Percentiles rank a stretch among this genome's conserved stretches.
Conservation (phyloP, 2,797 vertebrate genomes). For the Enteromius unitaeniatus region DNA sequence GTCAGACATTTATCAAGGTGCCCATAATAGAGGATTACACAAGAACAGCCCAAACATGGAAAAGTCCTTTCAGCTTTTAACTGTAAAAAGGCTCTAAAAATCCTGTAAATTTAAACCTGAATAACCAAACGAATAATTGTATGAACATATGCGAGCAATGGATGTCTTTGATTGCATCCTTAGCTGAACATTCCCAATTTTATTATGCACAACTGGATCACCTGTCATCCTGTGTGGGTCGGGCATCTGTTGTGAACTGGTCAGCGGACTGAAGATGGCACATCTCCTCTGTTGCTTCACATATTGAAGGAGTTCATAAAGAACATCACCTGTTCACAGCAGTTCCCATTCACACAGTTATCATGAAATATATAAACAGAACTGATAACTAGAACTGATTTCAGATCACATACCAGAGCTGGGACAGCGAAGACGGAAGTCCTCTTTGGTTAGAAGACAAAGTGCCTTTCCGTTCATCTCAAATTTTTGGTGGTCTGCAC, state of each 20-base stretch:
- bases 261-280: slow-evolving; percentile 68
- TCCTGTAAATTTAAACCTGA: neutral
- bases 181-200: neutral
- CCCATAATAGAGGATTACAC: neutral
- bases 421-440: slow-evolving; percentile 88
- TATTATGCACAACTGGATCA: slow-evolving; percentile 1
- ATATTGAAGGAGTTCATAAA: slow-evolving; percentile 90
- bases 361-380: neutral
- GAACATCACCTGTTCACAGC: slow-evolving; percentile 84
- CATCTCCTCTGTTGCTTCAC: slow-evolving; percentile 86
- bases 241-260: slow-evolving; percentile 38
- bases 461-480: slow-evolving; percentile 91
- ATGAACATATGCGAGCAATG: neutral
- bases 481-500: slow-evolving; percentile 78
- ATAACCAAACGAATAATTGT: neutral
- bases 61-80: neutral
- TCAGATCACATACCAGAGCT: slow-evolving; percentile 81
- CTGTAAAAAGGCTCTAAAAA: neutral
- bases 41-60: neutral
- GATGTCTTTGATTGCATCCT: neutral
- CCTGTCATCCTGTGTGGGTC: neutral
- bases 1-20: neutral
- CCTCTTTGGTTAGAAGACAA: slow-evolving; percentile 92
- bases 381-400: neutral
- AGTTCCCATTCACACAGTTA: slow-evolving; percentile 21